phyloP scores from a whole-genome alignment of 1,140 invertebrate species.

The Lethocerus indicus region DNA sequence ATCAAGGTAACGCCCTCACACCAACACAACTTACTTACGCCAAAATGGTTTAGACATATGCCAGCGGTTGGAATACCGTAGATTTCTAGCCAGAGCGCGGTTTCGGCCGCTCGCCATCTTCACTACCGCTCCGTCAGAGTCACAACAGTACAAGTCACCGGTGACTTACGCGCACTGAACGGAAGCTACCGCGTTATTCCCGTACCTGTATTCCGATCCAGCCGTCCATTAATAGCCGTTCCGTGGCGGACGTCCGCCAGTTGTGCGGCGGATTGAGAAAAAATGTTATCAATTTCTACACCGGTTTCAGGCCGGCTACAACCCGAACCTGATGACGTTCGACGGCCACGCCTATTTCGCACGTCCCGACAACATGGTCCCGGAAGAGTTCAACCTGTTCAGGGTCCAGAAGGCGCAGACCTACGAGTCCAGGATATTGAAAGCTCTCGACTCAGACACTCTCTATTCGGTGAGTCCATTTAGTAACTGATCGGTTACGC shows the following conservation, averaged over 20 bases:
- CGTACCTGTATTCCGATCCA: background rate
- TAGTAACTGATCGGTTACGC: too few species aligned
- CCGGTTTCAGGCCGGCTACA: constrained; percentile 12
- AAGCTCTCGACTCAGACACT: constrained; percentile 1
- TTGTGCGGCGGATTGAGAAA: background rate
- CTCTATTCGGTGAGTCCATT: constrained; percentile 3
- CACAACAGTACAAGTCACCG: too few species aligned
- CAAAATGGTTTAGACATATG: too few species aligned
- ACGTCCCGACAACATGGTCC: constrained; percentile 6
- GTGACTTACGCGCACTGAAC: background rate
- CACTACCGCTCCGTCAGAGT: too few species aligned
- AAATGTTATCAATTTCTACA: background rate
- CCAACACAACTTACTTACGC: too few species aligned
- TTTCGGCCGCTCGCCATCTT: too few species aligned
- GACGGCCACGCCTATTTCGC: constrained; percentile 10
- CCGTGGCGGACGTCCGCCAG: too few species aligned
- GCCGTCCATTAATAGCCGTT: background rate
- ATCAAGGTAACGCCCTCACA: constrained; percentile 22
- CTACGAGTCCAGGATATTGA: constrained; percentile 8
- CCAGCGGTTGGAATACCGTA: too few species aligned
- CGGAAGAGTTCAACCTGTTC: background rate
- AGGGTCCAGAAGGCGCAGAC: constrained; percentile 4
- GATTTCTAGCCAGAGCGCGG: too few species aligned
- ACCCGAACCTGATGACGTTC: constrained; percentile 8
- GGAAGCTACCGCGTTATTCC: background rate